These are phyloP conservation scores for Heliocidaris tuberculata DNA, from an alignment of 35 echinoderm and acorn worm species.

Conservation along the genomic window DNA sequence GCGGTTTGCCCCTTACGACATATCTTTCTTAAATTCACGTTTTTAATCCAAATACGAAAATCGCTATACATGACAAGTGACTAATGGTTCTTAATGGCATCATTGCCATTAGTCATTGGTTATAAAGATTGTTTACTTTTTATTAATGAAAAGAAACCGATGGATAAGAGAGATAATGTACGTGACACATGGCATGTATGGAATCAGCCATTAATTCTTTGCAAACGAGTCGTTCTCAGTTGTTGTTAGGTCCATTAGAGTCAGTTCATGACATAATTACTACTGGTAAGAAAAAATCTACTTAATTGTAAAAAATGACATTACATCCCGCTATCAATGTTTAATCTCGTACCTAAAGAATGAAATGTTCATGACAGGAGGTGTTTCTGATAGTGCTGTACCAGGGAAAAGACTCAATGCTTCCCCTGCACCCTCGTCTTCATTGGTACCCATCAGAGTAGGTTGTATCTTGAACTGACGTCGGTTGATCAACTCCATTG, in stretches of 20 bases:
- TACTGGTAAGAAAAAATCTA: neutral
- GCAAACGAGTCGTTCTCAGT: neutral
- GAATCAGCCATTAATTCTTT: neutral
- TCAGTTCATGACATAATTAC: neutral
- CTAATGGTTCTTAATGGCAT: no score
- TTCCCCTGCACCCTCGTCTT: neutral
- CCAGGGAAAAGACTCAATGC: neutral
- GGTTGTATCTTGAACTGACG: constrained; percentile 34
- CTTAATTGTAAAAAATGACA: no score
- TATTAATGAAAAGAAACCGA: no score
- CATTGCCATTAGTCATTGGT: no score
- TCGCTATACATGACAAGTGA: no score
- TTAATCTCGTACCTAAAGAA: neutral
- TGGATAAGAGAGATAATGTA: no score
- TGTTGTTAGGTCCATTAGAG: no score
- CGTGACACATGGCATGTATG: no score
- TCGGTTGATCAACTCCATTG: constrained; percentile 28
- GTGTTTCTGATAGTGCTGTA: neutral
- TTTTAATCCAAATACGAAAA: no score
- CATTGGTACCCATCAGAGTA: constrained; percentile 27
- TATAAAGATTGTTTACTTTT: no score
- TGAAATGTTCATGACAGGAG: constrained; percentile 39
- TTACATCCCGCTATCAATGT: neutral
- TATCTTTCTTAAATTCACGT: no score
- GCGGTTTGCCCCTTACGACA: no score